Base-by-base conservation (phyloP, 2,888 invertebrate genomes). In the Xanthorhoe spadicearia region DNA sequence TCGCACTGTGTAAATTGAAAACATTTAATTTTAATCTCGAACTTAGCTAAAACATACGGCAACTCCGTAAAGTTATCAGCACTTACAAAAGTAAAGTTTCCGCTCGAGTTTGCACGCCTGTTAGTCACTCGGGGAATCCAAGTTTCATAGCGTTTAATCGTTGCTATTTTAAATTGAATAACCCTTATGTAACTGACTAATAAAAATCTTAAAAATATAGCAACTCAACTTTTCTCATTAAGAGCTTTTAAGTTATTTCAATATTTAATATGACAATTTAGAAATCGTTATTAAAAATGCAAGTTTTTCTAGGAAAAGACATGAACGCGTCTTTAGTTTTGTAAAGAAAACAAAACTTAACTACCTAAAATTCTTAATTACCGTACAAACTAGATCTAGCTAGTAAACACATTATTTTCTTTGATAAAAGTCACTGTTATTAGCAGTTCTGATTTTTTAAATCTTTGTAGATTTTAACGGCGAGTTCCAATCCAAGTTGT, bases 241-340 rank as follows among this genome's bases (percentile, higher is more conserved):
- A 7, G 32, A 32, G 6, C 8, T 32, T 4, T 4, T 32, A 32
- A 7, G 32, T 32, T 32, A 32, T 32, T 32, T 32, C 23, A 23
- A 23, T 23, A 23, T 23, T 23, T 23, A 23, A 23, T 3, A 23
- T 23, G 1, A 23, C 1, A 23, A 23, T 23, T 1, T 23, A 23
- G 15, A 17, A 48, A 17, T 48, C 5, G 2, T 7, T 15, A 46
- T 15, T 15, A 15, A 46, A 46, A 46, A 46, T 28, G 46, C 15
- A 17, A 32, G 19, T 55, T 43, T 64, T 61, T 51, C 57, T 62
- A 57, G 78, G 66, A 86, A 85, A 86, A 86, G 86, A 86, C 84
- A 82, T 86, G 85, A 86, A 86, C 86, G 86, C 77, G 60, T 52
- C 32, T 51, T 9, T 35, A n/a, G 19, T 46, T 35, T 15, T 63